phyloP scores from a whole-genome alignment of 2,888 invertebrate genomes.

The Phalera bucephala region DNA sequence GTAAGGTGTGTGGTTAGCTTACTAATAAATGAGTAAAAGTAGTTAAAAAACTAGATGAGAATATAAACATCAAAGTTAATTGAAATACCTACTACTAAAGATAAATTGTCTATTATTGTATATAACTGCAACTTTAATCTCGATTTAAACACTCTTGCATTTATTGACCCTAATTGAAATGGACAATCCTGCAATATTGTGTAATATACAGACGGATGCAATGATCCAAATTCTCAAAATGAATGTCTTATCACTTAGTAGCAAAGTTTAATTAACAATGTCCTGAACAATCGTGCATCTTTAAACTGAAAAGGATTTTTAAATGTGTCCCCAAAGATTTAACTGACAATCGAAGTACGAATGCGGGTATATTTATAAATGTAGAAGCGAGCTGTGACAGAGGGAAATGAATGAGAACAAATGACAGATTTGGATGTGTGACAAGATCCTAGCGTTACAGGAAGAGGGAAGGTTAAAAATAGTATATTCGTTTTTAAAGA shows the following conservation, averaged over 20 bases:
- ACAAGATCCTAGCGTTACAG: constrained; percentile 47
- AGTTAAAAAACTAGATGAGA: no score
- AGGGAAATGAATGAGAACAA: constrained; percentile 36
- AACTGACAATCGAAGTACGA: constrained; percentile 19
- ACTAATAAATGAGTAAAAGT: no score
- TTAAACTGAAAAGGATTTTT: neutral
- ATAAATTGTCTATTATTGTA: no score
- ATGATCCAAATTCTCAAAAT: neutral
- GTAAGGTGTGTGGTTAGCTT: no score
- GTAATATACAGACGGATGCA: neutral
- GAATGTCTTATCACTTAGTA: constrained; percentile 9
- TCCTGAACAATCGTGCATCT: no score
- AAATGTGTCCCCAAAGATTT: constrained; percentile 8
- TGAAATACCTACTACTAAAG: no score
- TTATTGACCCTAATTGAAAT: neutral
- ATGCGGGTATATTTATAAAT: constrained; percentile 8
- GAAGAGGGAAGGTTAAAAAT: constrained; percentile 50
- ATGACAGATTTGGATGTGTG: constrained; percentile 48
- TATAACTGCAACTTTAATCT: no score
- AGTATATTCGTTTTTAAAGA: constrained; percentile 30
- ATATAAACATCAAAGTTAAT: no score
- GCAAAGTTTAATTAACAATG: constrained; percentile 2
- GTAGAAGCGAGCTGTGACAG: constrained; percentile 31
- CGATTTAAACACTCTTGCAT: neutral
- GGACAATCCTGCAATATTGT: neutral